Evolutionary conservation across 2,113 vertebrate genomes (phyloP).

Genomic region (Todiramphus saurophagus): DNA sequence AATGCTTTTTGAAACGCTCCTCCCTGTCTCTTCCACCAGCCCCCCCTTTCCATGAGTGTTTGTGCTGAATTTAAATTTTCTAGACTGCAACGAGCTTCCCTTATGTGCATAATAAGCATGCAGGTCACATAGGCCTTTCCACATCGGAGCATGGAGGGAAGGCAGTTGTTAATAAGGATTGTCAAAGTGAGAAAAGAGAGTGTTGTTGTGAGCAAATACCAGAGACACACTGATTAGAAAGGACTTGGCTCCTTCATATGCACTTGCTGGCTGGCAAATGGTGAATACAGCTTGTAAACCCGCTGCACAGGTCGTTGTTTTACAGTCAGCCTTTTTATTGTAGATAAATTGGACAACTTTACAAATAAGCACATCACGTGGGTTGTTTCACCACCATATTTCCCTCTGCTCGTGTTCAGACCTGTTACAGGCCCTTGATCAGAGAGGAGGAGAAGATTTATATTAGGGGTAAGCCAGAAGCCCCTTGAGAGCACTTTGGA

Average conservation of each 20-base stretch:
- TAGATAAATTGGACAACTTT: background rate
- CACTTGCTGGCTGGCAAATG: background rate
- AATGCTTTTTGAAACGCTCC: background rate
- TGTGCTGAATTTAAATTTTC: background rate
- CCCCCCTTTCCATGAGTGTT: accelerated
- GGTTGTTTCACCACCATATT: background rate
- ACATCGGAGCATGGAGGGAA: background rate
- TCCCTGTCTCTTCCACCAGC: background rate
- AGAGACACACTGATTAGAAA: background rate
- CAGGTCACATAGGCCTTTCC: background rate
- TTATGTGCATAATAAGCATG: background rate
- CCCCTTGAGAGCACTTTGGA: background rate
- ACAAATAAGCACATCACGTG: background rate
- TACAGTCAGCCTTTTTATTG: background rate
- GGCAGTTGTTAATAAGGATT: constrained; percentile 41
- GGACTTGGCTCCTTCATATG: background rate
- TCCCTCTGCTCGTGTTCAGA: background rate
- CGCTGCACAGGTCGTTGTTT: background rate
- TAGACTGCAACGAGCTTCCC: background rate
- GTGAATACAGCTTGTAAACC: constrained; percentile 5
- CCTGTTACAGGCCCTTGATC: background rate
- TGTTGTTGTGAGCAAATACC: constrained; percentile 22
- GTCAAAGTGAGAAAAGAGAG: constrained; percentile 40
- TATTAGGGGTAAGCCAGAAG: background rate
- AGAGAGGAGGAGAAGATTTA: background rate